Evolutionary conservation across 2,113 vertebrate species (phyloP).

Genomic region (Corythornis vintsioides): DNA sequence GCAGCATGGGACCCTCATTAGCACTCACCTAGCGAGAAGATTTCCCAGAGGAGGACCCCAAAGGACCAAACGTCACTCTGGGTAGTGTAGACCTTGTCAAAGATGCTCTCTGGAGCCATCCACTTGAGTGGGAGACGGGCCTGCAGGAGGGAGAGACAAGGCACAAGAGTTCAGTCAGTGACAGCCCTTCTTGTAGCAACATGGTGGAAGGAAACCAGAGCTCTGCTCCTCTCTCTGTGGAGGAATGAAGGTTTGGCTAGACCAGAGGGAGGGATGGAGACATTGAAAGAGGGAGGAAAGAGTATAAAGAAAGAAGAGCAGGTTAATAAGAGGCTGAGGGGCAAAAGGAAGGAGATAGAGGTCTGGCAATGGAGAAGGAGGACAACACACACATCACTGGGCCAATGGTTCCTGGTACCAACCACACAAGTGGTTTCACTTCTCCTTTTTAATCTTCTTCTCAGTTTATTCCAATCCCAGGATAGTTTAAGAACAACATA

Average conservation of each 20-base stretch:
- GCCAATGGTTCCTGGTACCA: background rate
- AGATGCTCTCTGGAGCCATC: slow-evolving; percentile 99
- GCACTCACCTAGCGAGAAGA: slow-evolving; percentile 93
- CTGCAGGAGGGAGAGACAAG: slow-evolving; percentile 65
- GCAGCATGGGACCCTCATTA: background rate
- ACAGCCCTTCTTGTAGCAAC: background rate
- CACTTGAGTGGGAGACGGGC: slow-evolving; percentile 96
- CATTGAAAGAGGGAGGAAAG: background rate
- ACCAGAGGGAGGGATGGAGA: background rate
- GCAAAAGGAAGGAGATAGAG: background rate
- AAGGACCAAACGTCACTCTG: slow-evolving; percentile 99
- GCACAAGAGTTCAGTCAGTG: background rate
- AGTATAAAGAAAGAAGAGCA: background rate
- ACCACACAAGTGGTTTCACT: background rate
- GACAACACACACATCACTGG: background rate
- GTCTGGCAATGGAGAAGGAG: background rate
- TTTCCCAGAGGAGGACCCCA: slow-evolving; percentile 98
- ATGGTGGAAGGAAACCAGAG: background rate
- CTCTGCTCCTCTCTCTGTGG: background rate
- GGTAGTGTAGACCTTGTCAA: slow-evolving; percentile 97
- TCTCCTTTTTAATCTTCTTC: background rate
- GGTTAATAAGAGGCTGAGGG: background rate
- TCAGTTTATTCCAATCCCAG: background rate
- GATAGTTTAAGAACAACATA: background rate
- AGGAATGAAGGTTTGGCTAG: background rate